Base-by-base conservation (phyloP, 2,797 vertebrate species). In the Poecilia velifera region DNA sequence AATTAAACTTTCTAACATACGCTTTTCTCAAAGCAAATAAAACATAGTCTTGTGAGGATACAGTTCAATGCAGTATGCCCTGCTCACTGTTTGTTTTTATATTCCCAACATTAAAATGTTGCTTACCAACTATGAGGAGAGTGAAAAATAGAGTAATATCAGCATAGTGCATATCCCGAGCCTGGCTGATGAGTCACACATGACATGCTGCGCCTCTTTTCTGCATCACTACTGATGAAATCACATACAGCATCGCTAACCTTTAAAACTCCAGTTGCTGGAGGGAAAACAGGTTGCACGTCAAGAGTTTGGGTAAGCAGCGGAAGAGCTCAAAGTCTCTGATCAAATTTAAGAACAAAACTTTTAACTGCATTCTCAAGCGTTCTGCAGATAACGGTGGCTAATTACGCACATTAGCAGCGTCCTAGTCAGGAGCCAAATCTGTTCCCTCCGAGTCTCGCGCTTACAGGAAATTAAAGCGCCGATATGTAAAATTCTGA, bases 381-480 rank as follows among this genome's bases (percentile, higher is more conserved):
- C 34, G 16, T 73, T 84, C 31, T 76, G 57, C 70, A 83, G 74
- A 84, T 64, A 77, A 86, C 7, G 25, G 51, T 22, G 71, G 74
- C 45, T n/a, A n/a, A 88, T 84, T 62, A 78, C 70, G 76, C 55
- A 80, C 78, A 84, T 84, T 82, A 87, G 78, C 71, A 70, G 70
- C 74, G 34, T 79, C 75, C 76, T 87, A 78, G 74, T 84, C 45
- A 25, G 45, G 34, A 75, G 85, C 89, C 88, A 90, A 75, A 82
- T 84, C 49, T 77, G 49, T 73, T 76, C 84, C 85, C 86, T 76
- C 76, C 77, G 46, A 0, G 46, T 80, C 74, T 81, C 31, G 28
- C 70, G 82, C 74, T 88, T 55, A 57, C 84, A 79, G 87, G 88
- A 94, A 93, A 94, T 92, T 90, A 91, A 94, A 89, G 87, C 80